These are phyloP conservation scores for Typhlichthys subterraneus DNA, from an alignment of 2,797 vertebrate species.

Conservation along the genomic window DNA sequence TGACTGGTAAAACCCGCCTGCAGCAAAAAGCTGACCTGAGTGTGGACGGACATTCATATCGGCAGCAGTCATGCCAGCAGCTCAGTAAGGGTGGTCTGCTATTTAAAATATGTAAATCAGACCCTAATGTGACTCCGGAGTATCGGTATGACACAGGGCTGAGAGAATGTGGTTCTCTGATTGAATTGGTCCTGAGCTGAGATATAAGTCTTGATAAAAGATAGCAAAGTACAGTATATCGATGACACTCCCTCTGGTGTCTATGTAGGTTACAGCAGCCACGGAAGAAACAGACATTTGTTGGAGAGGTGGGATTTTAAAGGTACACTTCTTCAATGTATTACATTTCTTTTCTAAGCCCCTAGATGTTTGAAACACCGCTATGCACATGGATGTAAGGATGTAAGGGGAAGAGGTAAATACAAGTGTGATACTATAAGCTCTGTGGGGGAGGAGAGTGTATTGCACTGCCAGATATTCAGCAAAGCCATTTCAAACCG, in stretches of 20 bases:
- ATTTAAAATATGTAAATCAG: conserved; percentile 77
- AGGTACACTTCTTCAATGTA: too few species aligned
- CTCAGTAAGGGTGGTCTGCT: conserved; percentile 71
- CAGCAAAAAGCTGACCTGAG: conserved; percentile 50
- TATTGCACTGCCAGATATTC: too few species aligned
- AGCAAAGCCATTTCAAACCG: too few species aligned
- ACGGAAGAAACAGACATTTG: too few species aligned
- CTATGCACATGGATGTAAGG: conserved; percentile 1
- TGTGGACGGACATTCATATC: conserved; percentile 45
- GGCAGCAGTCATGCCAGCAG: conserved; percentile 56
- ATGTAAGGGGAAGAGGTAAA: conserved; percentile 10
- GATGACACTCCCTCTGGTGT: conserved; percentile 31
- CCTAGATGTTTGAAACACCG: too few species aligned
- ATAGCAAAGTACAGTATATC: conserved; percentile 72
- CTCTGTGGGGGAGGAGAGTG: too few species aligned
- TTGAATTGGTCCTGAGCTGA: conserved; percentile 71
- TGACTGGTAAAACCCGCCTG: conserved; percentile 54
- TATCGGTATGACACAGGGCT: conserved; percentile 58
- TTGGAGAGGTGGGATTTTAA: too few species aligned
- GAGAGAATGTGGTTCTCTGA: conserved; percentile 67
- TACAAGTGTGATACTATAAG: too few species aligned
- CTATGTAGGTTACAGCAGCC: too few species aligned
- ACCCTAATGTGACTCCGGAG: conserved; percentile 69
- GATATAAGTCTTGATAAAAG: conserved; percentile 77
- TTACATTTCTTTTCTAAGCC: too few species aligned